Evolutionary conservation across 2,113 vertebrate species (phyloP), one percentile per base, ranked within the genome.

Genomic region (Pagrus major): DNA sequence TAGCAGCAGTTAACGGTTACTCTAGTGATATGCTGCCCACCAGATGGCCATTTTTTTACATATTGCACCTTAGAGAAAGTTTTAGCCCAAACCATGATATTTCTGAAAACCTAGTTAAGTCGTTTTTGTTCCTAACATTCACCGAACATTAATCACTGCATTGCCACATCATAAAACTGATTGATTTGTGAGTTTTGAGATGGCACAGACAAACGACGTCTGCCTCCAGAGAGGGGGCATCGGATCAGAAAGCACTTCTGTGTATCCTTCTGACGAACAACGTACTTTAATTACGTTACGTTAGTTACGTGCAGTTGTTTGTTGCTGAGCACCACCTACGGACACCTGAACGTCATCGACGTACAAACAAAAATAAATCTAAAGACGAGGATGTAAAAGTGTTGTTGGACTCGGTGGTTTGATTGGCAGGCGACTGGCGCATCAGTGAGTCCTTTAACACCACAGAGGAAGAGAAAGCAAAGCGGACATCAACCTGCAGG

Each of bases 301-400:
- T 51, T 60, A 52, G 33, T 52, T 14, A 18, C 18, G 25, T 7
- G 1, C 20, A 29, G 4, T 42, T 29, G 54, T 77, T 51, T 2
- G 14, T 51, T 21, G 59, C 76, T 41, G 21, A 76, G 44, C 65
- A 15, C 29, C 66, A 71, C 60, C 55, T 68, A 68, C 27, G 11
- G 29, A 77, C 20, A 71, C 27, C 18, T 56, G n/a, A 64, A 33
- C 11, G 6, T 70, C 75, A 52, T 66, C 75, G n/a, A n/a, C n/a
- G n/a, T n/a, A n/a, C n/a, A n/a, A 29, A 5, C 44, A 9, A 60
- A 29, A 81, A 67, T 37, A 37, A 8, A 49, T 9, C 2, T 6
- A 16, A 39, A 42, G 20, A 8, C 16, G 21, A 60, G 14, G 42
- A 55, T 11, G 27, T 1, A 4, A 29, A 71, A 18, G 18, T 16